A percentile compares a stretch with the other conserved stretches of the same genome.
Evolutionary conservation across 2,888 invertebrate species (phyloP).

Genomic region (Theretra japonica): DNA sequence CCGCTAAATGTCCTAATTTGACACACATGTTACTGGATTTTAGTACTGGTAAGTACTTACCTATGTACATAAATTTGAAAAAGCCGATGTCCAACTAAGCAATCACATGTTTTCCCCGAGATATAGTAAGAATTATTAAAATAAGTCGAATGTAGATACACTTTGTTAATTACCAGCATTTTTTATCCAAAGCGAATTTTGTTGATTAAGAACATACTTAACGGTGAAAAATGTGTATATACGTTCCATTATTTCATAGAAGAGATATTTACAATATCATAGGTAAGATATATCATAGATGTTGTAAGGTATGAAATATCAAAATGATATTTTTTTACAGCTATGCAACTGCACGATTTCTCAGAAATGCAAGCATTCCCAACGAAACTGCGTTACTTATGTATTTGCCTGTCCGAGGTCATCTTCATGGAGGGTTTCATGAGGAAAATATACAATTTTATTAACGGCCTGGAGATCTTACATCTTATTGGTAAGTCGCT

Average conservation of each 20-base stretch:
- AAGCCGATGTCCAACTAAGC: not conserved
- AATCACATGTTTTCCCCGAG: not conserved
- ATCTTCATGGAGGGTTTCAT: conserved; percentile 99
- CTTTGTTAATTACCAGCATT: too few relatives aligned
- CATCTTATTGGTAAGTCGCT: conserved; percentile 93
- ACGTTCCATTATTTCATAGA: too few relatives aligned
- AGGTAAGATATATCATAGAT: too few relatives aligned
- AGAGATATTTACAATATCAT: too few relatives aligned
- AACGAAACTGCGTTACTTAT: conserved; percentile 96
- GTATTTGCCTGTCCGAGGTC: conserved; percentile 98
- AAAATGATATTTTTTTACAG: conserved; percentile 64
- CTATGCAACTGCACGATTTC: conserved; percentile 99
- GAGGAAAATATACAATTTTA: conserved; percentile 99
- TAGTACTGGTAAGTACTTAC: conserved; percentile 89
- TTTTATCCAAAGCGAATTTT: too few relatives aligned
- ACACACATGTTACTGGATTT: conserved; percentile 98
- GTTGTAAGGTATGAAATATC: too few relatives aligned
- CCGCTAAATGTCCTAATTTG: conserved; percentile 97
- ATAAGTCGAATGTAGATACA: too few relatives aligned
- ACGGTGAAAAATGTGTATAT: too few relatives aligned
- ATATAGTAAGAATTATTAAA: too few relatives aligned
- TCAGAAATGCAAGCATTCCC: conserved; percentile 99
- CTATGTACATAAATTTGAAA: too few relatives aligned
- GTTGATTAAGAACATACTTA: too few relatives aligned
- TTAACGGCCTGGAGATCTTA: conserved; percentile 98